Base-by-base conservation (phyloP, 37 sponge, comb jelly and placozoan genomes). In the Agelas oroides region DNA sequence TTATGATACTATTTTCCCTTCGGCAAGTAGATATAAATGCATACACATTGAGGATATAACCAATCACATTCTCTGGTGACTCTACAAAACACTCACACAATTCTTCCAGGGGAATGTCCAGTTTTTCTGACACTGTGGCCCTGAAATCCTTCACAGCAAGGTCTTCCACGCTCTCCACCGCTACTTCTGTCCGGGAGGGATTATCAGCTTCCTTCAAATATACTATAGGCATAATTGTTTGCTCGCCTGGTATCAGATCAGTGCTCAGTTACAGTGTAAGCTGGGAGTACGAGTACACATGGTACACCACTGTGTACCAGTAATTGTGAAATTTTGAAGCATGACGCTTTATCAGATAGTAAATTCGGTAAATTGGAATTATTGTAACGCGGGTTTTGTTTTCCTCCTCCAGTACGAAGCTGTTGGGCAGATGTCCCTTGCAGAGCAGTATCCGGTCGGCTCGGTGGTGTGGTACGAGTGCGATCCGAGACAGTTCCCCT, bases 81-180 rank as follows among this genome's bases (percentile, higher is more conserved):
- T n/a, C n/a, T n/a, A n/a, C n/a, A n/a, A n/a, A n/a, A n/a, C n/a
- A 40, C 83, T 61, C 21, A 76, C 77, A 24, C 16, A 84, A 59
- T 53, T 69, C 76, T 13, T 84, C 58, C 32, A 37, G 20, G 2
- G 68, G 39, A 0, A 66, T 55, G 53, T 52, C 54, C 70, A 76
- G 1, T 54, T 20, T 66, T 1, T 38, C n/a, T 2, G 70, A 39
- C 0, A 56, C 68, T 15, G 36, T 46, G 13, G 75, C 85, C 33
- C 38, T 75, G 8, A 76, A 35, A 28, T 84, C 77, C 30, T 37
- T 31, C 21, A 75, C 85, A 28, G 68, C 13, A 12, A 54, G 33
- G 6, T 21, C 64, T 32, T 62, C 73, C 37, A 72, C 32, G 1
- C 27, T 39, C 24, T 83, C 83, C 19, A 83, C 20, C 0, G 16